Evolutionary conservation across 2,797 vertebrate species (phyloP).

Genomic region (Eupleurogrammus muticus): DNA sequence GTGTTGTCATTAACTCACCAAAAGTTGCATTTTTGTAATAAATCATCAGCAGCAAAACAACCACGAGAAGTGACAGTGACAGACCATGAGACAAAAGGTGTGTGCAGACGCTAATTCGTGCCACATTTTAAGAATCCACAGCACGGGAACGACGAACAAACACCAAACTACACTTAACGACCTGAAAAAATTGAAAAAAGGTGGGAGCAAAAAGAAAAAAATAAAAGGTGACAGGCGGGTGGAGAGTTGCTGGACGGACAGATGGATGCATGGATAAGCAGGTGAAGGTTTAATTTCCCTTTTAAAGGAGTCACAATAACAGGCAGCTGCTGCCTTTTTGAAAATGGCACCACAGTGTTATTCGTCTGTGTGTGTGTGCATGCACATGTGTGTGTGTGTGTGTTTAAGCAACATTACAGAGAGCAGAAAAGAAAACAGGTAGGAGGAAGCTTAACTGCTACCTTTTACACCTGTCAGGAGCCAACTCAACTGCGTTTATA

Average conservation of each 20-base stretch:
- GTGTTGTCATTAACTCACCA: not conserved
- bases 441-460: slow-evolving; percentile 78
- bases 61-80: not conserved
- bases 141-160: not conserved
- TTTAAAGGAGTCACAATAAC: slow-evolving; percentile 41
- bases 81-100: not conserved
- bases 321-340: slow-evolving; percentile 27
- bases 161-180: not conserved
- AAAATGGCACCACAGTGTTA: slow-evolving; percentile 1
- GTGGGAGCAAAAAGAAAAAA: slow-evolving; percentile 8
- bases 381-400: slow-evolving; percentile 22
- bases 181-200: not conserved
- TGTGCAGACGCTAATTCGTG: not conserved
- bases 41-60: not conserved
- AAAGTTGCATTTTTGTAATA: not conserved
- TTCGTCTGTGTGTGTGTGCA: not conserved
- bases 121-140: not conserved
- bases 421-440: slow-evolving; percentile 58
- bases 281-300: slow-evolving; percentile 49
- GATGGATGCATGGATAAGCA: slow-evolving; percentile 12
- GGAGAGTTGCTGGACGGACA: not conserved
- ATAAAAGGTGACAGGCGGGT: not conserved
- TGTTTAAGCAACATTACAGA: slow-evolving; percentile 58
- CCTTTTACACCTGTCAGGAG: slow-evolving; percentile 84
- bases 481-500: slow-evolving; percentile 70